Conservation (phyloP, 2,888 invertebrate species). For the Sipha maydis region DNA sequence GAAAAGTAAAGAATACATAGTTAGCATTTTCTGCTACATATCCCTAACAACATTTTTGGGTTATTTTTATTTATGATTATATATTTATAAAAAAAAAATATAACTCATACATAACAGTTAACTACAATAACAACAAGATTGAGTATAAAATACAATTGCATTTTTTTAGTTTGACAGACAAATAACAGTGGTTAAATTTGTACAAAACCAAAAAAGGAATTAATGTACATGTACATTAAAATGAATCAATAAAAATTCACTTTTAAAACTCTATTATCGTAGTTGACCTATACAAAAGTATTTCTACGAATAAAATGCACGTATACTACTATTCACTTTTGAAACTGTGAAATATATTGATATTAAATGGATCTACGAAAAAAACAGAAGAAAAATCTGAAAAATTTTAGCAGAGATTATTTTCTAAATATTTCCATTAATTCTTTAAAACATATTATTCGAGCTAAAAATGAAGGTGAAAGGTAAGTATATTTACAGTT, state of each 20-base stretch:
- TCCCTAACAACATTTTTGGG: too few species aligned
- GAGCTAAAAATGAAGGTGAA: conserved; percentile 44
- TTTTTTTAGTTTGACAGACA: too few species aligned
- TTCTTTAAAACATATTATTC: conserved; percentile 43
- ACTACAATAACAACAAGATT: too few species aligned
- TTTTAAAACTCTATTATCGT: neutral
- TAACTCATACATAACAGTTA: too few species aligned
- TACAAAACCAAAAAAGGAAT: neutral
- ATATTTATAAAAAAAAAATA: too few species aligned
- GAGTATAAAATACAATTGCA: too few species aligned
- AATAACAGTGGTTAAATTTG: neutral
- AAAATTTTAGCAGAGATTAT: conserved; percentile 24
- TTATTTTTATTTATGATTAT: too few species aligned
- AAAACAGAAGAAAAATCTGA: conserved; percentile 14
- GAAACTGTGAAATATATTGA: neutral
- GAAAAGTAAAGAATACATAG: too few species aligned
- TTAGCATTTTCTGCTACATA: too few species aligned
- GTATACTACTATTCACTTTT: neutral
- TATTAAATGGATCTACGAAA: neutral
- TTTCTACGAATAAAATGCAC: neutral
- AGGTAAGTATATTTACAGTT: conserved; percentile 12
- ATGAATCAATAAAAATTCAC: neutral
- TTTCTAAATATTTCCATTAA: conserved; percentile 37
- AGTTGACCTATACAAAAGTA: neutral
- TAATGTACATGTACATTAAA: neutral